Percentiles rank a stretch among this genome's conserved stretches.
phyloP scores from a whole-genome alignment of 1,140 invertebrate genomes.

The Neodiprion pinetum region DNA sequence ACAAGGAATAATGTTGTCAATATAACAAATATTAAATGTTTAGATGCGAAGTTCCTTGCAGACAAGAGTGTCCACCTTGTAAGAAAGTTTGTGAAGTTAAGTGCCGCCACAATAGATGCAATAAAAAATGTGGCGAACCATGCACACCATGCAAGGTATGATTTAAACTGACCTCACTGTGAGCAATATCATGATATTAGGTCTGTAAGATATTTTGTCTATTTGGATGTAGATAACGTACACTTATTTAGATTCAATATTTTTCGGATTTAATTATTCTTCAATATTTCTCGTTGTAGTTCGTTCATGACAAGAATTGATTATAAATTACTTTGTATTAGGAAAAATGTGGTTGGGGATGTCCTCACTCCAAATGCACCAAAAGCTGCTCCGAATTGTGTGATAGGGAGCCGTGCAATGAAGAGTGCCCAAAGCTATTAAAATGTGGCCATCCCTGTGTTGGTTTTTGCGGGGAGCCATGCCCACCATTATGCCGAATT shows the following conservation, averaged over 20 bases:
- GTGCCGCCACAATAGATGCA: conserved; percentile 67
- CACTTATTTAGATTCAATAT: background rate
- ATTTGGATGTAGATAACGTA: too few relatives aligned
- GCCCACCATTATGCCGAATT: conserved; percentile 61
- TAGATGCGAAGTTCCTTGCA: conserved; percentile 70
- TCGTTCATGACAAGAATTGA: too few relatives aligned
- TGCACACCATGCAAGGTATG: conserved; percentile 68
- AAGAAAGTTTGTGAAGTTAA: conserved; percentile 62
- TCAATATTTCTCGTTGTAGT: background rate
- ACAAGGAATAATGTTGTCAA: too few relatives aligned
- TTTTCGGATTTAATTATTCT: background rate
- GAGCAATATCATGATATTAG: too few relatives aligned
- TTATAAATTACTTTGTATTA: conserved; percentile 23
- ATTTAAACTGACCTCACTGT: background rate
- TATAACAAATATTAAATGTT: conserved; percentile 32
- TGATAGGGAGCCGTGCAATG: conserved; percentile 59
- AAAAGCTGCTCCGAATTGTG: conserved; percentile 65
- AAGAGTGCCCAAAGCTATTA: conserved; percentile 60
- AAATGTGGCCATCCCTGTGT: conserved; percentile 69
- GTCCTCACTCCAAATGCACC: conserved; percentile 65
- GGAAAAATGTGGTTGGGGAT: conserved; percentile 59
- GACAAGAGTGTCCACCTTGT: conserved; percentile 70
- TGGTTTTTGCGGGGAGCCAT: conserved; percentile 74
- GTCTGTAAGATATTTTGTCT: too few relatives aligned
- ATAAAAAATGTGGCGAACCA: conserved; percentile 64